phyloP scores from a whole-genome alignment of 2,797 vertebrate species.

The Labroides dimidiatus region DNA sequence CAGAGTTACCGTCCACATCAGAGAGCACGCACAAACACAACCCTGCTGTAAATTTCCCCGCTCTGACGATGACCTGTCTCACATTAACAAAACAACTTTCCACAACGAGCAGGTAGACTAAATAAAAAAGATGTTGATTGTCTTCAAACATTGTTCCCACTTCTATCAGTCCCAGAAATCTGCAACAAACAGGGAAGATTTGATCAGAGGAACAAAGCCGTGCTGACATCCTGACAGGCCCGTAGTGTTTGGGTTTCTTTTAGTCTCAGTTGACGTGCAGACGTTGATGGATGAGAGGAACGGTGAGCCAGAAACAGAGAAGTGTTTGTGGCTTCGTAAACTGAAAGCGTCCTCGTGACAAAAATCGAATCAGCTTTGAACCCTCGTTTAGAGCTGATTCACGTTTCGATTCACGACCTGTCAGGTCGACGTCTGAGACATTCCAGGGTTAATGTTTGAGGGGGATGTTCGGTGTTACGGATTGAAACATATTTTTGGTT shows the following conservation, averaged over 20 bases:
- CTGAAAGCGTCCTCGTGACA: too few species aligned
- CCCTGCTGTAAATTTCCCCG: conserved; percentile 27
- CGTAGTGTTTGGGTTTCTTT: conserved; percentile 32
- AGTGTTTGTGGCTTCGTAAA: conserved; percentile 7
- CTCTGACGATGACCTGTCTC: conserved; percentile 17
- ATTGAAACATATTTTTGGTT: too few species aligned
- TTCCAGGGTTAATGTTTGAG: too few species aligned
- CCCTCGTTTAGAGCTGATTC: too few species aligned
- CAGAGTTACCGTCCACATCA: conserved; percentile 23
- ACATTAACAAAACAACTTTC: conserved; percentile 37
- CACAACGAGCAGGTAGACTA: conserved; percentile 57
- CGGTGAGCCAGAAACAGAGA: conserved; percentile 28
- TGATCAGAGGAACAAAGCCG: conserved; percentile 49
- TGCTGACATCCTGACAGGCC: conserved; percentile 40
- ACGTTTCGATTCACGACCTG: too few species aligned
- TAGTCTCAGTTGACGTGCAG: conserved; percentile 1
- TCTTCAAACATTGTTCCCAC: conserved; percentile 34
- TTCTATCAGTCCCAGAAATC: conserved; percentile 52
- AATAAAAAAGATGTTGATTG: conserved; percentile 65
- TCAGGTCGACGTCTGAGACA: too few species aligned
- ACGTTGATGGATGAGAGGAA: conserved; percentile 29
- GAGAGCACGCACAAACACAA: conserved; percentile 15
- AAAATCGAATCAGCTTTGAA: too few species aligned
- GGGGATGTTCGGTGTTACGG: too few species aligned
- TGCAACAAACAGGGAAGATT: conserved; percentile 49